Percentiles rank a stretch among this genome's conserved stretches.
Conservation (phyloP, 2,888 invertebrate species). For the Apodemia mormo region DNA sequence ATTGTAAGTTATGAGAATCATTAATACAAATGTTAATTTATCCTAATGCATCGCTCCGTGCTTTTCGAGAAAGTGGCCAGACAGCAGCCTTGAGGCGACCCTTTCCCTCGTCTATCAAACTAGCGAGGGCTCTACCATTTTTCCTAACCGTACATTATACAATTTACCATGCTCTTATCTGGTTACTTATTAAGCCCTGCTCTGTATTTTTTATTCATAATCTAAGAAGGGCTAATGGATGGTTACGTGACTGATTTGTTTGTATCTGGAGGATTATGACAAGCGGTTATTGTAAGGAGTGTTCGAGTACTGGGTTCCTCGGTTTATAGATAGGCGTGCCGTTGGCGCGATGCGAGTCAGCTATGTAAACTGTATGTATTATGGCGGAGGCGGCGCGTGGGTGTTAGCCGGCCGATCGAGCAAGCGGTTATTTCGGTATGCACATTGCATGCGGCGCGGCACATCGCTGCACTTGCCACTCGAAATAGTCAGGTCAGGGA, state of each 20-base stretch:
- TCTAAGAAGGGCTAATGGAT: constrained; percentile 37
- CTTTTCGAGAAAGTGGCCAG: constrained; percentile 73
- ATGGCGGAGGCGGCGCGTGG: constrained; percentile 32
- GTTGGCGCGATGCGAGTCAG: constrained; percentile 59
- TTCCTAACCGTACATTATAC: constrained; percentile 68
- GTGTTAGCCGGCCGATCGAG: constrained; percentile 57
- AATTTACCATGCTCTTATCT: constrained; percentile 70
- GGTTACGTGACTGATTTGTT: constrained; percentile 33
- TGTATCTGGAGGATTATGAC: constrained; percentile 35
- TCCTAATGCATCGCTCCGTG: constrained; percentile 11
- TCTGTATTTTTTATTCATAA: constrained; percentile 36
- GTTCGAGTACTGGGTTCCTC: constrained; percentile 18
- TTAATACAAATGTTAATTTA: constrained; percentile 16
- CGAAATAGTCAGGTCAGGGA: constrained; percentile 82
- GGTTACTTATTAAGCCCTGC: constrained; percentile 42
- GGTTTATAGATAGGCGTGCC: constrained; percentile 55
- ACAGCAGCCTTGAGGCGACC: constrained; percentile 69
- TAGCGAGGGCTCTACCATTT: constrained; percentile 59
- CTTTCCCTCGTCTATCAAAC: constrained; percentile 80
- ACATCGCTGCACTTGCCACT: constrained; percentile 77
- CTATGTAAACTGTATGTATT: constrained; percentile 22
- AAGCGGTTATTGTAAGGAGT: constrained; percentile 32
- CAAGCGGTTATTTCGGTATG: constrained; percentile 80
- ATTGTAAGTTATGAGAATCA: constrained; percentile 13
- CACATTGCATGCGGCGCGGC: constrained; percentile 74